A percentile compares a stretch with the other conserved stretches of the same genome.
phyloP scores from a whole-genome alignment of 2,113 vertebrate species.

The Notarius quadriscutis region DNA sequence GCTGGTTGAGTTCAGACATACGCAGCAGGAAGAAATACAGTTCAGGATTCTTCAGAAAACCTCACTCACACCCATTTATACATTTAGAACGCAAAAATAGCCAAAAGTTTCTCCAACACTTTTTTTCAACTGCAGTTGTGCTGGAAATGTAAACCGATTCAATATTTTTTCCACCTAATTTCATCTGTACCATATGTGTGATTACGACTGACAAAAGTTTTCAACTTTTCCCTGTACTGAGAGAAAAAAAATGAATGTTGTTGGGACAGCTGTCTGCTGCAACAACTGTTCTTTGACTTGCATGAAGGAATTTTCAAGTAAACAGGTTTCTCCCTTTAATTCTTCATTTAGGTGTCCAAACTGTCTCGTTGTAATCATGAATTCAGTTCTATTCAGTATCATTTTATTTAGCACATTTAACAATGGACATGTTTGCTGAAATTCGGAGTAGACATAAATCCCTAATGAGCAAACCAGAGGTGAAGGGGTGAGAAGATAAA shows the following conservation, averaged over 20 bases:
- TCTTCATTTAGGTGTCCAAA: not conserved
- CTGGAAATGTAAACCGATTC: not conserved
- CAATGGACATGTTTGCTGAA: not conserved
- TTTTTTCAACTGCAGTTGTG: not conserved
- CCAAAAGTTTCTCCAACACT: not conserved
- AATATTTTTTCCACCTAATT: not conserved
- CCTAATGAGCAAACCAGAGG: not conserved
- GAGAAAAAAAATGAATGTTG: not conserved
- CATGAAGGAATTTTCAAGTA: not conserved
- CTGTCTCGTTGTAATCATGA: not conserved
- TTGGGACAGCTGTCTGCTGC: not conserved
- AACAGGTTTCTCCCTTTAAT: not conserved
- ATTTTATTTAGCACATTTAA: not conserved
- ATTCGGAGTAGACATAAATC: not conserved
- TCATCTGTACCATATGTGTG: not conserved
- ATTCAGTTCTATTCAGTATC: not conserved
- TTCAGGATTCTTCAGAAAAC: not conserved
- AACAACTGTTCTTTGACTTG: slow-evolving; percentile 16
- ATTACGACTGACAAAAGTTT: not conserved
- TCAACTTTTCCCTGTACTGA: not conserved
- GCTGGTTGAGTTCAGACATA: not conserved
- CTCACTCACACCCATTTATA: not conserved
- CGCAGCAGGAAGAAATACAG: not conserved
- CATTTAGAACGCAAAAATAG: not conserved
- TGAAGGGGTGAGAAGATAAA: not conserved